Evolutionary conservation across 2,113 vertebrate species (phyloP), one percentile per base, ranked within the genome.

Genomic region (Porphyrio hochstetteri): DNA sequence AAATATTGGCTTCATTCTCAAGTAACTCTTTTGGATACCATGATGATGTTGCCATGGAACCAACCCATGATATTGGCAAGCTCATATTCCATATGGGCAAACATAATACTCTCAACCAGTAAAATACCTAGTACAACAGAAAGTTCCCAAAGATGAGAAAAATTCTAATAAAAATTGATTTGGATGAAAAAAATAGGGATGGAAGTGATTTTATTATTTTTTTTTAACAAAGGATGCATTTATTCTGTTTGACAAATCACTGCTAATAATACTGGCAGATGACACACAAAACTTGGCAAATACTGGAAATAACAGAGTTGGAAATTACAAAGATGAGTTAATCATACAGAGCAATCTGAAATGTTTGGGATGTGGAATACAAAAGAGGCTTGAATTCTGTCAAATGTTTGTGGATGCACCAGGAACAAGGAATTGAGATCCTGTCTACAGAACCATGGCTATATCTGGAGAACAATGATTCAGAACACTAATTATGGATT

Each of bases 1-100:
- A 93, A 72, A 67, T 82, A 67, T 19, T 77, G 40, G 60, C 74
- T 85, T 65, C 15, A 7, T 12, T 82, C 55, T 79, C 1, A 5
- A 33, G 16, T 64, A 87, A 69, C 25, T 76, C n/a, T 76, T 92
- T 71, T 82, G 44, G 56, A 92, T 79, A 14, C 33, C 13, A 13
- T 61, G 82, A 53, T 44, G 57, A 35, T 74, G 85, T 95, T 96
- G 42, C 90, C 33, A 86, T 93, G 79, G 71, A 94, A 81, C 59
- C 70, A 70, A 59, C 28, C 3, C 28, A 23, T 93, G 67, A 59
- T 76, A 57, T 7, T 91, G 90, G 46, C 63, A 80, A 88, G 59
- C 35, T 88, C 8, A 11, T 74, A 20, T 70, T 89, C 67, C 64
- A 55, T 70, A 88, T 55, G 44, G 59, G n/a, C 44, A 95, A 95